Percentiles rank a stretch among this genome's conserved stretches.
Conservation (phyloP, 2,797 vertebrate genomes). For the Danionella dracula region DNA sequence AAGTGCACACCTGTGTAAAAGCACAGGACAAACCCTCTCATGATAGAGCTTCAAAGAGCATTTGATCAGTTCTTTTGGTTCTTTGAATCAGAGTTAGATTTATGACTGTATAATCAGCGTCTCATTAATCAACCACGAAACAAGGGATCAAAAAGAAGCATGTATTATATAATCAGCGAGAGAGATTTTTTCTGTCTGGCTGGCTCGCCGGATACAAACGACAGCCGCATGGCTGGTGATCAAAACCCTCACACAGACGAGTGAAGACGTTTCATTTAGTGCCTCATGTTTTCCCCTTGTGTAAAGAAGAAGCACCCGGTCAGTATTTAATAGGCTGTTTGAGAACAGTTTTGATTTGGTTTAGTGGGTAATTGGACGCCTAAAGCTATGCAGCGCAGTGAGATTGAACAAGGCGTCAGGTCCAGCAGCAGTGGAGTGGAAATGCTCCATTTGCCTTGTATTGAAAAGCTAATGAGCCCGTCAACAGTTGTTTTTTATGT, state of each 20-base stretch:
- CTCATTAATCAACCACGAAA: background rate
- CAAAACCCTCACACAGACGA: background rate
- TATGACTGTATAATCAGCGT: conserved; percentile 21
- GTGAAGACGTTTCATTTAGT: background rate
- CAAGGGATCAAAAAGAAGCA: conserved; percentile 25
- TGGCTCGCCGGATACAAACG: background rate
- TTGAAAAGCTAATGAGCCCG: background rate
- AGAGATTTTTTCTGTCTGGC: background rate
- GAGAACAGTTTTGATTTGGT: conserved; percentile 2
- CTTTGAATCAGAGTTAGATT: conserved; percentile 1
- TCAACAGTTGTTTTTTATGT: background rate
- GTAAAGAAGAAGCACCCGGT: background rate
- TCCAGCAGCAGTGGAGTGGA: background rate
- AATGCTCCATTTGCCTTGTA: conserved; percentile 1
- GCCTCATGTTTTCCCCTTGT: background rate
- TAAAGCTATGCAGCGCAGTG: background rate
- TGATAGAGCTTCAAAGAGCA: conserved; percentile 28
- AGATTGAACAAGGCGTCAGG: background rate
- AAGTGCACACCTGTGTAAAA: conserved; percentile 2
- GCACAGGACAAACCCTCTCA: background rate
- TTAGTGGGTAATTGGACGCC: conserved; percentile 1
- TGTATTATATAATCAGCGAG: conserved; percentile 7
- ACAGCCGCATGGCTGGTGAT: background rate
- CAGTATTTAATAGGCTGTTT: conserved; percentile 11
- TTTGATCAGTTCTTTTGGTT: conserved; percentile 16